These are phyloP conservation scores for Alca torda DNA, from an alignment of 2,797 vertebrate genomes.

Conservation along the genomic window DNA sequence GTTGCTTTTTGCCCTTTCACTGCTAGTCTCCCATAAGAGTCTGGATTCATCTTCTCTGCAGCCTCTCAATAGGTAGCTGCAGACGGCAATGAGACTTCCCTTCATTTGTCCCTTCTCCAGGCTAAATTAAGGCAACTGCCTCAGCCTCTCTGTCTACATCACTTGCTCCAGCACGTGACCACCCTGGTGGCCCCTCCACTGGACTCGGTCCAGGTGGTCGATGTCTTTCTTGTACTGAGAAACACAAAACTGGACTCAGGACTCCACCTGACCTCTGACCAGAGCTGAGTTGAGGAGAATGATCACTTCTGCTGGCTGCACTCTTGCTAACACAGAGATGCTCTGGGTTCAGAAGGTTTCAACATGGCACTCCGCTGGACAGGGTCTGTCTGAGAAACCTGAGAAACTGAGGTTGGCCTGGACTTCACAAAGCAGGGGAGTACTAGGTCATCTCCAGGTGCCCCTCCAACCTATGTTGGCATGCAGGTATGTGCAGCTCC, in stretches of 20 bases:
- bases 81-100: not conserved
- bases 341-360: not conserved
- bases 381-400: not conserved
- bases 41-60: not conserved
- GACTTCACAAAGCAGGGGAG: not conserved
- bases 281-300: not conserved
- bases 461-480: not conserved
- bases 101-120: not conserved
- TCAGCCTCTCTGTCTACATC: not conserved
- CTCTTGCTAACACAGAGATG: not conserved
- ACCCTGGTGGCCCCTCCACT: not conserved
- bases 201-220: not conserved
- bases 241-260: not conserved
- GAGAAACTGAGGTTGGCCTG: not conserved
- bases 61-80: not conserved
- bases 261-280: not conserved
- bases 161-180: fast-evolving
- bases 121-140: not conserved
- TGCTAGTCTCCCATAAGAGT: not conserved
- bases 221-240: not conserved
- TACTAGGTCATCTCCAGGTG: not conserved
- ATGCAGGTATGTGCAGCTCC: not conserved
- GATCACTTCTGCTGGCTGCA: not conserved
- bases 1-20: not conserved
- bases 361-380: not conserved